phyloP scores from a whole-genome alignment of 2,888 invertebrate genomes.

The Calameuta pallipes region DNA sequence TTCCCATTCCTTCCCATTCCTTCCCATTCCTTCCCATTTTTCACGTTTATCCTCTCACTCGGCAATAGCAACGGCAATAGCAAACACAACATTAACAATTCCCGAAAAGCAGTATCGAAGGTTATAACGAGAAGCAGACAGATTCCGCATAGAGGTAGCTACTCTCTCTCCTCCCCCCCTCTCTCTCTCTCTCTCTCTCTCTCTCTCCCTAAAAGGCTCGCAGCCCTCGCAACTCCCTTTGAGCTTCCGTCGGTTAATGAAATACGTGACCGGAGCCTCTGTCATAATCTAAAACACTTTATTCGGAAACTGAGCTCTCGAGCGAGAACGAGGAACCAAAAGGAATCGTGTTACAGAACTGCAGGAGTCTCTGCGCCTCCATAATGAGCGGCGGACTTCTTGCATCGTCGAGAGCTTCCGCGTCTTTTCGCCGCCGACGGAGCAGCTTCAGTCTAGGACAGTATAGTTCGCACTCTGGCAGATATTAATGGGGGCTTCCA shows the following conservation, averaged over 20 bases:
- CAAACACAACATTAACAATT: constrained; percentile 55
- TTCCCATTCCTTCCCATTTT: constrained; percentile 26
- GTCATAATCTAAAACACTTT: constrained; percentile 66
- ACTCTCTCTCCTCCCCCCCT: too few relatives aligned
- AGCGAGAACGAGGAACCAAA: constrained; percentile 15
- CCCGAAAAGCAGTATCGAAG: constrained; percentile 55
- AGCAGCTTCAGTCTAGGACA: too few relatives aligned
- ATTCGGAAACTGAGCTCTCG: constrained; percentile 43
- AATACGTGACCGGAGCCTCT: constrained; percentile 65
- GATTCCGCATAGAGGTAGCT: constrained; percentile 41
- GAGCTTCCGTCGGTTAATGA: constrained; percentile 60
- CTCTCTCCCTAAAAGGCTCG: too few relatives aligned
- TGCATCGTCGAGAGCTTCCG: too few relatives aligned
- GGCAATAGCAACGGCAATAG: constrained; percentile 24
- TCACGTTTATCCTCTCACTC: constrained; percentile 9
- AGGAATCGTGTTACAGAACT: not conserved
- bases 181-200: too few relatives aligned
- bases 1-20: too few relatives aligned
- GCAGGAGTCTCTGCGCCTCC: constrained; percentile 11
- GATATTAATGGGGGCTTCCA: too few relatives aligned
- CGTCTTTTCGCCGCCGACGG: too few relatives aligned
- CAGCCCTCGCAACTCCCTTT: too few relatives aligned
- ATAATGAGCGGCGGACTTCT: constrained; percentile 14
- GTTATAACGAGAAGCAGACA: constrained; percentile 57
- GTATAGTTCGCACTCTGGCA: too few relatives aligned